These are phyloP conservation scores for Lates calcarifer DNA, from an alignment of 2,113 vertebrate species.

Conservation along the genomic window DNA sequence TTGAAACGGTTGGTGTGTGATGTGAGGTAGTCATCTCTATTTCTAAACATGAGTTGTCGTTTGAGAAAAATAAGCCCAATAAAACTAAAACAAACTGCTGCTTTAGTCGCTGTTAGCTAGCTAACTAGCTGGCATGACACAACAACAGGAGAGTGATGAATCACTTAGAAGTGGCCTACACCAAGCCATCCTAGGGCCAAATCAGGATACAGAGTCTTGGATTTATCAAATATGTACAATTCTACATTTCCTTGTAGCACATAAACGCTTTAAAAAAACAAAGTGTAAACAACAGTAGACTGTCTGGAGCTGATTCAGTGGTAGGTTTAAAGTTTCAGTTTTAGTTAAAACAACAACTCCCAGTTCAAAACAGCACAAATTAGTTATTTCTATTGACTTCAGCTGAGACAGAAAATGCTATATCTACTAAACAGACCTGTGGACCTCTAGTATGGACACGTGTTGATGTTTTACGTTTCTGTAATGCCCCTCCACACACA, in stretches of 20 bases:
- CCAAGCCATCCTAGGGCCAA: slow-evolving; percentile 21
- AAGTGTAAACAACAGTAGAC: background rate
- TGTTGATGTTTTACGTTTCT: slow-evolving; percentile 16
- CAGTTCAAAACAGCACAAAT: background rate
- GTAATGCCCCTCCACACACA: slow-evolving; percentile 3
- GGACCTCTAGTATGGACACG: slow-evolving; percentile 39
- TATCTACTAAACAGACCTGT: slow-evolving; percentile 30
- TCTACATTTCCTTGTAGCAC: background rate
- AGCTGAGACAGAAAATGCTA: background rate
- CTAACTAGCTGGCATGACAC: background rate
- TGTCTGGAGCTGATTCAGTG: slow-evolving; percentile 1
- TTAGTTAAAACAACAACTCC: background rate
- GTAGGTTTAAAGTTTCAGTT: too few relatives aligned
- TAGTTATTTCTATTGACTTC: background rate
- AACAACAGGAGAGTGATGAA: slow-evolving; percentile 20
- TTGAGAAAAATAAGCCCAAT: background rate
- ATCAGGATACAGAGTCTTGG: slow-evolving; percentile 4
- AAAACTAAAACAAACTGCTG: slow-evolving; percentile 17
- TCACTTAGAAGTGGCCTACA: slow-evolving; percentile 9
- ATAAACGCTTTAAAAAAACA: slow-evolving; percentile 9
- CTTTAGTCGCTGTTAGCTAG: background rate
- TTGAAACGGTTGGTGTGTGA: slow-evolving; percentile 37
- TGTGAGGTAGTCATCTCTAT: slow-evolving; percentile 35
- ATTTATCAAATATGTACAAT: slow-evolving; percentile 19
- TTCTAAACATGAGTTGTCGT: slow-evolving; percentile 4